Evolutionary conservation across 2,797 vertebrate genomes (phyloP).

Genomic region (Sardinella longiceps): DNA sequence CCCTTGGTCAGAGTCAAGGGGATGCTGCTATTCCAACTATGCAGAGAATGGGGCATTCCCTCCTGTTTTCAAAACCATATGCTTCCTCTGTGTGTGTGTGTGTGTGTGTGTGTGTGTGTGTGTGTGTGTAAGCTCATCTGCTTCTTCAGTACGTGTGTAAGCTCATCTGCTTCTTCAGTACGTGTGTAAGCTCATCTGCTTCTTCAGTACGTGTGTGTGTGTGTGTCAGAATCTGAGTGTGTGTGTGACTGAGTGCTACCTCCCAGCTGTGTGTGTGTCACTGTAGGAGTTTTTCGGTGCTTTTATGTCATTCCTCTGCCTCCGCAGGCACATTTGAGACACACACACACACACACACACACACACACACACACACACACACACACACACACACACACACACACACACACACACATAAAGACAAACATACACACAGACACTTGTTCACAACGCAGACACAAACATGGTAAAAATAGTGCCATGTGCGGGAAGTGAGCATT

Average conservation of each 20-base stretch:
- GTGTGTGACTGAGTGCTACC: not conserved
- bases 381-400: not conserved
- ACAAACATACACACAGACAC: not conserved
- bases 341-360: not conserved
- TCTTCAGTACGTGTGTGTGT: not conserved
- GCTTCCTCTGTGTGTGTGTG: not conserved
- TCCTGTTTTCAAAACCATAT: slow-evolving; percentile 6
- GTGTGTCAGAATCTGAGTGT: not conserved
- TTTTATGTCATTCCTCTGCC: not conserved
- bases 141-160: not conserved
- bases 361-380: not conserved
- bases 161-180: too few species aligned
- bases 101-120: slow-evolving; percentile 4
- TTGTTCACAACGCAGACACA: not conserved
- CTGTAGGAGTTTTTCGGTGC: not conserved
- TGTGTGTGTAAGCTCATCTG: not conserved
- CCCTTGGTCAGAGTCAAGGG: not conserved
- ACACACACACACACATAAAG: not conserved
- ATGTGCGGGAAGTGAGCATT: not conserved
- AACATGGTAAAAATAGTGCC: not conserved
- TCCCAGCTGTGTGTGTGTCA: slow-evolving; percentile 26
- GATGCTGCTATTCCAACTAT: slow-evolving; percentile 4
- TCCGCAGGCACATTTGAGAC: not conserved
- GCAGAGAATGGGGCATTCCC: slow-evolving; percentile 3
- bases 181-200: not conserved